phyloP scores from a whole-genome alignment of 2,113 vertebrate genomes.

The Apus apus region DNA sequence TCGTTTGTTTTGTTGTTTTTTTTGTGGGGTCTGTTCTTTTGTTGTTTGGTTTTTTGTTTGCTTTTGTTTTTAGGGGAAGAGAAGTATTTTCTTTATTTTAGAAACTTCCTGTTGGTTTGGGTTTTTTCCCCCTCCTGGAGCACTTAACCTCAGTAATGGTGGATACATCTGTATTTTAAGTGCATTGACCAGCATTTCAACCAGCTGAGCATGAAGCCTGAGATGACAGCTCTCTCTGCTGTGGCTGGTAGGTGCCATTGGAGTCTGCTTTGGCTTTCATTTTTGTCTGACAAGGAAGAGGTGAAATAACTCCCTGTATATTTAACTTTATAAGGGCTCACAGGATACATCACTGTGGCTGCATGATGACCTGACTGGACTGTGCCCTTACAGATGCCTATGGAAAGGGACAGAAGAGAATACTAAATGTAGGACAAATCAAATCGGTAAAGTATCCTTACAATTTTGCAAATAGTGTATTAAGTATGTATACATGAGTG shows the following conservation, averaged over 20 bases:
- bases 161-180: background rate
- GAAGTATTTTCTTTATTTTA: background rate
- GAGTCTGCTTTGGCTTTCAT: background rate
- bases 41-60: background rate
- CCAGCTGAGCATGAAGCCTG: background rate
- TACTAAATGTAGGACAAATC: background rate
- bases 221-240: background rate
- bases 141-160: background rate
- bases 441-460: background rate
- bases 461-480: background rate
- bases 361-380: background rate
- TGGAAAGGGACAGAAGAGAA: background rate
- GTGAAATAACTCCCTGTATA: background rate
- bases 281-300: background rate
- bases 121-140: background rate
- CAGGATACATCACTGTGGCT: background rate
- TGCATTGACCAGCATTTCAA: background rate
- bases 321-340: background rate
- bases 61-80: background rate
- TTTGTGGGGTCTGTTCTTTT: too few species aligned
- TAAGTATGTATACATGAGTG: background rate
- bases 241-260: background rate
- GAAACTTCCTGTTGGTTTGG: background rate
- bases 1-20: too few species aligned
- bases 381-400: background rate